Conservation (phyloP, 53 echinoderm and acorn worm species). For the Arbacia lixula region DNA sequence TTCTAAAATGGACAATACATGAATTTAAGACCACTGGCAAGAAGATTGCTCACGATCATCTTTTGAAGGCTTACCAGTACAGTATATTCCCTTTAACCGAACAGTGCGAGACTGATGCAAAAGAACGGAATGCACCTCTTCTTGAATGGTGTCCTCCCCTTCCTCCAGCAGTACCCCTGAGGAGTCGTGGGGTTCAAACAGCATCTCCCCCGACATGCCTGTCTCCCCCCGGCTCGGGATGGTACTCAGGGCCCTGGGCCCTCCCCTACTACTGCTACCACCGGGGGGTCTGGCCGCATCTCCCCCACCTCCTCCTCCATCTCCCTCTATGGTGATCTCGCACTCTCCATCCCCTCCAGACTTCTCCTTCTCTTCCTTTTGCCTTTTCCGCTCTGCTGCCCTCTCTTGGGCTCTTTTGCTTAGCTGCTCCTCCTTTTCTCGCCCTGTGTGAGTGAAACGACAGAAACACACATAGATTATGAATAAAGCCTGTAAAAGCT, state of each 20-base stretch:
- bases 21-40: too few relatives aligned
- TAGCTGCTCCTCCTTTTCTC: conserved; percentile 35
- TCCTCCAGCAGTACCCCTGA: conserved; percentile 28
- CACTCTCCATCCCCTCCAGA: background rate
- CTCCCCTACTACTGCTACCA: background rate
- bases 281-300: background rate
- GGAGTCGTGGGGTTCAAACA: conserved; percentile 47
- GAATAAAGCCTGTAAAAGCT: too few relatives aligned
- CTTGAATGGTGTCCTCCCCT: conserved; percentile 46
- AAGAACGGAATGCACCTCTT: too few relatives aligned
- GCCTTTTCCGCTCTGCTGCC: conserved; percentile 46
- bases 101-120: too few relatives aligned
- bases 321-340: too few relatives aligned
- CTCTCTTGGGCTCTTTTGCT: conserved; percentile 43
- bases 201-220: conserved; percentile 9
- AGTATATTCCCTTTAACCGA: too few relatives aligned
- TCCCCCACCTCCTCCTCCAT: background rate
- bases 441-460: background rate
- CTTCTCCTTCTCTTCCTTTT: conserved; percentile 11
- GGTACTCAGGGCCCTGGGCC: conserved; percentile 21
- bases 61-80: too few relatives aligned
- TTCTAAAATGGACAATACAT: too few relatives aligned
- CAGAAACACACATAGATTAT: too few relatives aligned
- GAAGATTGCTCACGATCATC: too few relatives aligned
- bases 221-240: conserved; percentile 38